These are phyloP conservation scores for Corbicula japonica DNA, from an alignment of 2,888 invertebrate genomes.

Conservation along the genomic window DNA sequence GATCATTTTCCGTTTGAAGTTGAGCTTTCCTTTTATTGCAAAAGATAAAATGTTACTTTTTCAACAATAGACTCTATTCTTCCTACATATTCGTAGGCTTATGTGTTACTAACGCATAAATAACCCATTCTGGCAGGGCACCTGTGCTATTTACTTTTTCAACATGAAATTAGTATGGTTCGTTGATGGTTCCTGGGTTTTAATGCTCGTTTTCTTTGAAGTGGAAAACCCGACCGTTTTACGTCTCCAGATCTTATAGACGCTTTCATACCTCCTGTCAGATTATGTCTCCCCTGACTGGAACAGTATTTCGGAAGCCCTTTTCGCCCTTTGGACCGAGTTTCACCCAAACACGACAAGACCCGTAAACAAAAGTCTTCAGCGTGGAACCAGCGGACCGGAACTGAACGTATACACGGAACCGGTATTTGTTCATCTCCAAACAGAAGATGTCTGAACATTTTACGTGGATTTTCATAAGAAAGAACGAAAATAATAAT, in stretches of 20 bases:
- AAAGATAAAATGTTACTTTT: too few relatives aligned
- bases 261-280: constrained; percentile 54
- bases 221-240: constrained; percentile 54
- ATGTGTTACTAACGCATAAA: constrained; percentile 1
- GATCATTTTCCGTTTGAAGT: too few relatives aligned
- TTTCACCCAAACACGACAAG: constrained; percentile 43
- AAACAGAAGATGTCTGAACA: constrained; percentile 41
- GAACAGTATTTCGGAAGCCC: constrained; percentile 49
- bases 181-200: constrained; percentile 47
- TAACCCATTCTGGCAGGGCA: constrained; percentile 33
- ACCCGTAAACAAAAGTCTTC: constrained; percentile 35
- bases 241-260: constrained; percentile 31
- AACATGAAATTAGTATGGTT: constrained; percentile 52
- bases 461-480: constrained; percentile 56
- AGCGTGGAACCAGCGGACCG: constrained; percentile 13
- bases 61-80: too few relatives aligned
- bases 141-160: constrained; percentile 54
- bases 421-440: constrained; percentile 51
- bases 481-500: constrained; percentile 47
- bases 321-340: constrained; percentile 19
- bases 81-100: constrained; percentile 16
- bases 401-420: constrained; percentile 55
- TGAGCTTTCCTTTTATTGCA: too few relatives aligned
- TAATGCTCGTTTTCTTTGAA: constrained; percentile 49
- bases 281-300: constrained; percentile 34